These are phyloP conservation scores for Indicator indicator DNA, from an alignment of 2,113 vertebrate species.

Conservation along the genomic window DNA sequence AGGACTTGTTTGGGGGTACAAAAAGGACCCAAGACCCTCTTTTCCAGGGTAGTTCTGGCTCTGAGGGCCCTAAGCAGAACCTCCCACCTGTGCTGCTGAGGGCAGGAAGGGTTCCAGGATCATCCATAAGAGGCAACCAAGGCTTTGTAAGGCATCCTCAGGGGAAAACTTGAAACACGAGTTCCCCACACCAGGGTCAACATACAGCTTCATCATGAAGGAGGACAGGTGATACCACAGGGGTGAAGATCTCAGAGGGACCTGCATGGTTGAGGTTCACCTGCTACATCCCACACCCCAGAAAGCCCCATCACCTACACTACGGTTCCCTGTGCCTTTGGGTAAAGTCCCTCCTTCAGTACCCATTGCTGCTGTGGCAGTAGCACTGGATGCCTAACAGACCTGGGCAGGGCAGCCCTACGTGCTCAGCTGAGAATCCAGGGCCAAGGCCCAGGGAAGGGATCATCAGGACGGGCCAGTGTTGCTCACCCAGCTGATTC, in stretches of 20 bases:
- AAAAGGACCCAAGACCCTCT: neutral
- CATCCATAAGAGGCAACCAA: rapidly evolving
- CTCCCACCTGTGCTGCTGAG: neutral
- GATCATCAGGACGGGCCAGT: neutral
- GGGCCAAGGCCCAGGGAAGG: neutral
- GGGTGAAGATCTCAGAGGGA: neutral
- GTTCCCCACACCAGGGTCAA: neutral
- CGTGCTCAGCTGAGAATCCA: neutral
- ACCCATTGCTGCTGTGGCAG: rapidly evolving
- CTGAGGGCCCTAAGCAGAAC: neutral
- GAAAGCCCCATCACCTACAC: rapidly evolving
- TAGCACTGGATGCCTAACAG: neutral
- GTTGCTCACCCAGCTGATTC: neutral
- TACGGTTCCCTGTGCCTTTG: neutral
- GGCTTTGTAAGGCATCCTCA: rapidly evolving
- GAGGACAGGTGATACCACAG: rapidly evolving
- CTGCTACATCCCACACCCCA: neutral
- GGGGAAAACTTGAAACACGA: neutral
- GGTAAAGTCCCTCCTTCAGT: neutral
- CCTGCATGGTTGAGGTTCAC: rapidly evolving
- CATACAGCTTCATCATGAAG: rapidly evolving
- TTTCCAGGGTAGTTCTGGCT: neutral
- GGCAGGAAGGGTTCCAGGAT: neutral
- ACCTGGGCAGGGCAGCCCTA: neutral
- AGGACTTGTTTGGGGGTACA: neutral